A percentile compares a stretch with the other conserved stretches of the same genome.
Conservation (phyloP, 2,113 vertebrate species). For the Plecturocebus donacophilus region DNA sequence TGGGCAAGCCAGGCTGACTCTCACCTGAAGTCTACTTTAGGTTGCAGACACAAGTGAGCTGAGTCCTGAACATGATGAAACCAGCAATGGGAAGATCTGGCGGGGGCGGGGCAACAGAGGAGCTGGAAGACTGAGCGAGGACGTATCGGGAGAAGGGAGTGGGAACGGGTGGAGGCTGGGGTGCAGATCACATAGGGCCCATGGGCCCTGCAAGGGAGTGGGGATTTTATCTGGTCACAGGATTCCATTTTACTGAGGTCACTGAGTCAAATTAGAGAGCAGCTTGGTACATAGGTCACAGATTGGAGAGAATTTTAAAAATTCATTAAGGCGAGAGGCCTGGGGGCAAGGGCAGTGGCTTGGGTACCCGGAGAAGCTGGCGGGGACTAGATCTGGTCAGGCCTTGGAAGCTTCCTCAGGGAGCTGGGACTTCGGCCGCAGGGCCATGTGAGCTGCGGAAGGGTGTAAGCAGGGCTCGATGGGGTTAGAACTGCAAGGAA, state of each 20-base stretch:
- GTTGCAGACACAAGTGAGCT: background rate
- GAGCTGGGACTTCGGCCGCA: background rate
- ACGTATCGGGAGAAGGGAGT: background rate
- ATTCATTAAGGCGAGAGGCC: background rate
- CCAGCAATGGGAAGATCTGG: background rate
- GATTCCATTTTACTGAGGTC: background rate
- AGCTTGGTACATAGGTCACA: background rate
- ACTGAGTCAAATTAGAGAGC: background rate
- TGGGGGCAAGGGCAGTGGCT: background rate
- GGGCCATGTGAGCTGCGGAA: background rate
- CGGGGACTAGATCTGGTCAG: background rate
- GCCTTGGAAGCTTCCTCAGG: background rate
- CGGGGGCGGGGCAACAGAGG: background rate
- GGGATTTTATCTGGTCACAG: background rate
- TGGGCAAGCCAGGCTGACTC: background rate
- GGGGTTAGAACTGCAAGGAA: background rate
- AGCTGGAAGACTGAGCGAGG: background rate
- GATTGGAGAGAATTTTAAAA: background rate
- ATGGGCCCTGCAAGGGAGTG: background rate
- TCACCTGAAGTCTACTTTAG: background rate
- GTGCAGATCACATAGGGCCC: background rate
- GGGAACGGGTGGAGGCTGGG: accelerated
- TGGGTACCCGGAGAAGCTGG: background rate
- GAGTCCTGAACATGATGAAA: background rate
- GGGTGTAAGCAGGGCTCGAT: no score